Base-by-base conservation (phyloP, 2,888 invertebrate species). In the Campoletis raptor region DNA sequence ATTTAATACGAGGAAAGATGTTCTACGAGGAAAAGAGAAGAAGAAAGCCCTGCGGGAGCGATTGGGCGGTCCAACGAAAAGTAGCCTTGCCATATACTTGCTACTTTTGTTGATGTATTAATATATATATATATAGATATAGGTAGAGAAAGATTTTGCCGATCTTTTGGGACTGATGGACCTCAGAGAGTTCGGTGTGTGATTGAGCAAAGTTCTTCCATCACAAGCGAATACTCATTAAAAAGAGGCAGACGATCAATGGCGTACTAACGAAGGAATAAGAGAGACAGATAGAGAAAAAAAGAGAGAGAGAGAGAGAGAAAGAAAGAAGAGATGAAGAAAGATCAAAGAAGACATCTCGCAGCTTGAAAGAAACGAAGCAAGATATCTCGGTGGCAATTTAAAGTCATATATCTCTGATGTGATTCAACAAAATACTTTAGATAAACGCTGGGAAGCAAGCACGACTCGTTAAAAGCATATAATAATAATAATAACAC, bases 181-280 rank as follows among this genome's bases (percentile, higher is more conserved):
- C 45, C 57, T 74, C 54, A 66, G 30, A 57, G 40, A 72, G 66
- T 66, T 52, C 52, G 67, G 21, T 81, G 66, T 83, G 77, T 81
- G 86, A 83, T 86, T 83, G 83, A 86, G 76, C 83, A 66, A 81
- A 83, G 70, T 77, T 83, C 76, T 73, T 83, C 76, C 83, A 81
- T 86, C 83, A 83, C 80, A 70, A 77, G 72, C 83, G 86, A 81
- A 86, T 83, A 80, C 83, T 86, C 83, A 83, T 83, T 83, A 83
- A 81, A 83, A 86, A 69, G 80, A 85, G 74, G 69, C 69, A 81
- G 70, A 66, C 70, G 61, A 80, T 85, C 84, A 85, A 85, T 80
- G 80, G 84, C 69, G 74, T 76, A 81, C 74, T 84, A 84, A 83
- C 81, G 82, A 83, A 82, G 61, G 10, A 78, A 30, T 40, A 10